Evolutionary conservation across 2,797 vertebrate genomes (phyloP).

Genomic region (Silurus aristotelis): DNA sequence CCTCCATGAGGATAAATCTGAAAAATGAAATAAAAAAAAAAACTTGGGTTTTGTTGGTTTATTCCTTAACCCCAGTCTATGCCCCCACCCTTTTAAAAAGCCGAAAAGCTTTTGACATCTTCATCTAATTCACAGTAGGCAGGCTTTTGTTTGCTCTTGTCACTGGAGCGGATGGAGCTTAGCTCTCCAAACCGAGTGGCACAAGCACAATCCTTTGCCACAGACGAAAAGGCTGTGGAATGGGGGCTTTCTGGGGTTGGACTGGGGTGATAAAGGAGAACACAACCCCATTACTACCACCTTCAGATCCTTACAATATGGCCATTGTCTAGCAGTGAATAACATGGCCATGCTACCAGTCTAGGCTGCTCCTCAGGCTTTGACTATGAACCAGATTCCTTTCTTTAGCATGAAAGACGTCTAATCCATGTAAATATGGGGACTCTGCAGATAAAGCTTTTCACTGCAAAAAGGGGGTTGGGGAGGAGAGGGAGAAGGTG

Average conservation of each 20-base stretch:
- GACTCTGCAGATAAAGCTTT: constrained; percentile 87
- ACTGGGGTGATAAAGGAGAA: constrained; percentile 46
- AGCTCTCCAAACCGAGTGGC: constrained; percentile 91
- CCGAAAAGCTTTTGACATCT: constrained; percentile 98
- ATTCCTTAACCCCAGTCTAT: constrained; percentile 76
- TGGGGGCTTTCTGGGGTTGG: constrained; percentile 70
- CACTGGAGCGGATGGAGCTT: constrained; percentile 94
- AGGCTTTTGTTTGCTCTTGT: constrained; percentile 99
- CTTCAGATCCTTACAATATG: constrained; percentile 91
- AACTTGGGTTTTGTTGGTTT: constrained; percentile 84
- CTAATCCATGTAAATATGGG: constrained; percentile 99
- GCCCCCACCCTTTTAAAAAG: constrained; percentile 55
- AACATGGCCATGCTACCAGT: constrained; percentile 98
- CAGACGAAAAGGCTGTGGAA: constrained; percentile 68
- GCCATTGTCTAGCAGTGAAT: constrained; percentile 98
- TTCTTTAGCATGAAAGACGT: constrained; percentile 96
- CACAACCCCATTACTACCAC: constrained; percentile 70
- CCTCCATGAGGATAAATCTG: constrained; percentile 65
- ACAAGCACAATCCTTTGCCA: constrained; percentile 95
- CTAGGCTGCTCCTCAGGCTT: constrained; percentile 92
- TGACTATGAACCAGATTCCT: constrained; percentile 96
- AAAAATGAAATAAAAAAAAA: constrained; percentile 63
- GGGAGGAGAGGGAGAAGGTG: constrained; percentile 72
- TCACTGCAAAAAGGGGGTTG: constrained; percentile 87
- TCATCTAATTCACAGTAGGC: constrained; percentile 94